Evolutionary conservation across 2,113 vertebrate genomes (phyloP), one percentile per base, ranked within the genome.

Genomic region (Sturnus vulgaris): DNA sequence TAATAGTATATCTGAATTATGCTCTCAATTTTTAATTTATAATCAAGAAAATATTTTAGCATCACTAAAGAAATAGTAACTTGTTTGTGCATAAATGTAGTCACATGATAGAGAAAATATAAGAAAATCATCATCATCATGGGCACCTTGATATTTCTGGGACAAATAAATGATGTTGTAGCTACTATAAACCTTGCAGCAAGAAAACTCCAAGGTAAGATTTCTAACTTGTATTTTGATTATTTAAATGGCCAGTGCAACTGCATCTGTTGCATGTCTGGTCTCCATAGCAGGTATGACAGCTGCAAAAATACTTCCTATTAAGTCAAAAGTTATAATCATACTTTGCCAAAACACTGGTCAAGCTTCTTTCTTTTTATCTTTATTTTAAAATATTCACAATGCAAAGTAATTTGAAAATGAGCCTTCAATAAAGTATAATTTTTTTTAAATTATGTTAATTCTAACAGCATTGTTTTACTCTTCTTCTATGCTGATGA

Each of bases 201-300:
- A 30, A 21, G 42, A 30, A 66, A 61, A 40, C 13, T 61, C 11
- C 10, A 49, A 56, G 11, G 18, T 64, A 69, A 81, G 27, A 56
- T 21, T 88, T 76, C 53, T 50, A 10, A 18, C 2, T 0, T 23
- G 12, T 13, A 13, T n/a, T 13, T 18, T 80, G 16, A 0, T 0
- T 40, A 25, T 78, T 73, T 78, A 78, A 61, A n/a, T 53, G 15
- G 12, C 27, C 35, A 47, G 14, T 55, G 33, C 10, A 55, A 40
- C 20, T 12, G 7, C 42, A 11, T 49, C 12, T 64, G 19, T n/a
- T 81, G 5, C 7, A 12, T 66, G 21, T 24, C 25, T 73, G 25
- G 18, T 37, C 18, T 37, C 18, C 31, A 11, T 11, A 69, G 7
- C 15, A 53, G 25, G 4, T 22, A 15, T n/a, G 37, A 33, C 8